phyloP scores from a whole-genome alignment of 2,888 invertebrate genomes.

The Syritta pipiens region DNA sequence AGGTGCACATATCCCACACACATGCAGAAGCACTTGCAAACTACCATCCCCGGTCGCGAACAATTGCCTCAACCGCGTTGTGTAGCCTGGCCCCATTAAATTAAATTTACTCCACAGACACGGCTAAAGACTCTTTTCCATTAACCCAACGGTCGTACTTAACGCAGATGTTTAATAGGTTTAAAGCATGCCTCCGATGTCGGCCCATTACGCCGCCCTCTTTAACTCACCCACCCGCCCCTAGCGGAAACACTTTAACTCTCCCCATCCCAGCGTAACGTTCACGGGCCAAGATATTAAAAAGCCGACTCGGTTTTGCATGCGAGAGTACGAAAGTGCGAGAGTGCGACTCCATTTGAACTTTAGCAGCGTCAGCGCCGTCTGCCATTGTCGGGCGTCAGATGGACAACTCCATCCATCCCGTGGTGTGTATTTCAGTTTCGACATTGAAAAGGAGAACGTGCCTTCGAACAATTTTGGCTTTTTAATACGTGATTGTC shows the following conservation, averaged over 20 bases:
- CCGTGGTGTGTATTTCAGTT: slow-evolving; percentile 46
- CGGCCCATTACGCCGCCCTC: slow-evolving; percentile 23
- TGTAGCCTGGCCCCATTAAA: too few species aligned
- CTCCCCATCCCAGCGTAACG: slow-evolving; percentile 1
- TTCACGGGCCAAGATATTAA: slow-evolving; percentile 19
- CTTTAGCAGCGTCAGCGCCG: too few species aligned
- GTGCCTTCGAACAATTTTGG: slow-evolving; percentile 63
- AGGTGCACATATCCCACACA: too few species aligned
- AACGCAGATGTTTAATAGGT: slow-evolving; percentile 59
- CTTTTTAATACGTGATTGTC: slow-evolving; percentile 69
- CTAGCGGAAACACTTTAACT: slow-evolving; percentile 37
- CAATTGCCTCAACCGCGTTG: too few species aligned
- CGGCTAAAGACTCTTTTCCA: too few species aligned
- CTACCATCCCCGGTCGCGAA: too few species aligned
- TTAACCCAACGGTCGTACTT: too few species aligned
- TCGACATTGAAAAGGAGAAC: slow-evolving; percentile 61
- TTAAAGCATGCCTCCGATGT: slow-evolving; percentile 39
- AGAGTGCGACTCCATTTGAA: neutral
- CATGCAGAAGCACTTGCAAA: too few species aligned
- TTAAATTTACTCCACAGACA: too few species aligned
- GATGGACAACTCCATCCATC: slow-evolving; percentile 44
- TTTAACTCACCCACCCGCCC: too few species aligned
- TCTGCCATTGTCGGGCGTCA: slow-evolving; percentile 1
- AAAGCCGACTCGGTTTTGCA: slow-evolving; percentile 20
- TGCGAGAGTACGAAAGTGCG: neutral